Evolutionary conservation across 2,888 invertebrate species (phyloP).

Genomic region (Ligdia adustata): DNA sequence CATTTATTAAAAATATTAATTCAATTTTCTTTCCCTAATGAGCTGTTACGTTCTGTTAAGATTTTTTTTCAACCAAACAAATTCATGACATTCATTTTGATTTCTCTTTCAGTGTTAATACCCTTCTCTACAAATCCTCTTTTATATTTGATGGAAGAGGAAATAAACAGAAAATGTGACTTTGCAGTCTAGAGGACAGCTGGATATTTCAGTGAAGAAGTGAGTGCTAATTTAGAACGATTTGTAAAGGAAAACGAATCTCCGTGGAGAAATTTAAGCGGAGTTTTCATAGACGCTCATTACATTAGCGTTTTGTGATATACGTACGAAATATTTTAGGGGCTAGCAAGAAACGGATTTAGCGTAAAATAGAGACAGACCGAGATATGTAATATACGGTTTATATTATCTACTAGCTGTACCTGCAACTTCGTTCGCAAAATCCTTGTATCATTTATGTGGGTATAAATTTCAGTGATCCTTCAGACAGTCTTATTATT

Average conservation of each 20-base stretch:
- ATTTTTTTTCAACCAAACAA: constrained; percentile 2
- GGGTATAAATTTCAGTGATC: too few species aligned
- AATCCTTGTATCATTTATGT: too few species aligned
- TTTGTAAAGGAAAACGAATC: constrained; percentile 50
- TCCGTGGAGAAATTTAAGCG: constrained; percentile 13
- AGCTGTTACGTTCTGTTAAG: constrained; percentile 1
- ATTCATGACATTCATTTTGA: constrained; percentile 19
- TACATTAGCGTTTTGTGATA: constrained; percentile 2
- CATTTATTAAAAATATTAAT: constrained; percentile 17
- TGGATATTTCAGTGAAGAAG: constrained; percentile 45
- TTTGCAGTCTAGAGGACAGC: constrained; percentile 39
- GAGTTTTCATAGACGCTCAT: constrained; percentile 7
- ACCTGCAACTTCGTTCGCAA: too few species aligned
- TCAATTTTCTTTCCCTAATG: constrained; percentile 10
- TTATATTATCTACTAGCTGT: too few species aligned
- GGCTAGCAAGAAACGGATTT: too few species aligned
- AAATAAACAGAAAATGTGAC: constrained; percentile 50
- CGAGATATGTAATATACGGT: too few species aligned
- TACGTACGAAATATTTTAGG: not conserved
- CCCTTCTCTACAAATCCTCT: constrained; percentile 35
- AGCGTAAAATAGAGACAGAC: too few species aligned
- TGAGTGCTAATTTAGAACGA: constrained; percentile 57
- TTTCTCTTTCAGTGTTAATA: constrained; percentile 39
- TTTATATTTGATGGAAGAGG: constrained; percentile 41
- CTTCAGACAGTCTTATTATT: too few species aligned